Conservation (phyloP, 2,797 vertebrate species). For the Premnoplex brunnescens region DNA sequence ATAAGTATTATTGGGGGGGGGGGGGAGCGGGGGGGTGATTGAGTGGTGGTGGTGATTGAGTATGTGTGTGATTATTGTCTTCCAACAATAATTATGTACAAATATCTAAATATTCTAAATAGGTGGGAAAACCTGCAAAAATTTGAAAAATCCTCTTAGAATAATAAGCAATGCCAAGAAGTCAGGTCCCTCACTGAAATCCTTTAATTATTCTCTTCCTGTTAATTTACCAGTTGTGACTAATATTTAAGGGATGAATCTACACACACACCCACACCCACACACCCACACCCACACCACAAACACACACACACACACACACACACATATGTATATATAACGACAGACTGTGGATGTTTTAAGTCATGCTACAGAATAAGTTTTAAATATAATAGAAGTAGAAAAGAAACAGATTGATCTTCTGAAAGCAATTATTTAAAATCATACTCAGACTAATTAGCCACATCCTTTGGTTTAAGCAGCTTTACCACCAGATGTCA, state of each 20-base stretch:
- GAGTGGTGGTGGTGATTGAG: not conserved
- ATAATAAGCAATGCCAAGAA: not conserved
- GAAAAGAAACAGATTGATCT: not conserved
- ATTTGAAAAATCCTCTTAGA: not conserved
- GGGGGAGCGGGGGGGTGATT: no score
- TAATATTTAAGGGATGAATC: not conserved
- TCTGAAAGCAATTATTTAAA: not conserved
- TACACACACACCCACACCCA: not conserved
- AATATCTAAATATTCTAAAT: not conserved
- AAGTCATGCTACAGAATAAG: not conserved
- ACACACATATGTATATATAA: no score
- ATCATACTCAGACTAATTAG: not conserved
- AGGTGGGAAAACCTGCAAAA: not conserved
- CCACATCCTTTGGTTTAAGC: not conserved
- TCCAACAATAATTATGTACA: not conserved
- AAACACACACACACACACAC: no score
- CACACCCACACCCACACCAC: no score
- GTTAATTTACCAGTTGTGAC: not conserved
- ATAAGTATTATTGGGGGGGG: not conserved
- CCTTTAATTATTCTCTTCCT: not conserved
- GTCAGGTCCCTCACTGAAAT: not conserved
- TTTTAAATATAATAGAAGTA: not conserved
- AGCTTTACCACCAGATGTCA: constrained; percentile 68
- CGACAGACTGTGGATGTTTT: not conserved
- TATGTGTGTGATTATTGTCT: not conserved